Evolutionary conservation across 2,797 vertebrate species (phyloP), one percentile per base, ranked within the genome.

Genomic region (Falco peregrinus): DNA sequence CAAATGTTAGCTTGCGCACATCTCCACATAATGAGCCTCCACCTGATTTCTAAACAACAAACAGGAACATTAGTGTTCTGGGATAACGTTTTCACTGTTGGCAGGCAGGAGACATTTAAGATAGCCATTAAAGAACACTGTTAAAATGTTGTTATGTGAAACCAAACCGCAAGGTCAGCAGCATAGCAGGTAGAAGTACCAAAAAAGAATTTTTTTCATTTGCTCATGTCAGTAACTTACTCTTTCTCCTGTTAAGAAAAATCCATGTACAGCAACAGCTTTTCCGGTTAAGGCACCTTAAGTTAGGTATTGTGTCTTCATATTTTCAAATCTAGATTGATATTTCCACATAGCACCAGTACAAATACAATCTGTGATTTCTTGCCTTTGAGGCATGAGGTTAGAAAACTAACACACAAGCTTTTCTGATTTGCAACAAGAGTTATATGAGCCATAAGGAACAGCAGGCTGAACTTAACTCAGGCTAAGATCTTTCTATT

Each of bases 1-100:
- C 98, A 98, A 99, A 98, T 68, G 99, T 99, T 95, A 99, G 98
- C 97, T 98, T 99, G 98, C 98, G 98, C 98, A 98, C 98, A 96
- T 98, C 98, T 98, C 98, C 98, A 98, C 89, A 98, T 82, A 97
- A 85, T 94, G 94, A 95, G 78, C 90, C 96, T 98, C 97, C 98
- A 96, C 98, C 99, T 97, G 98, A 98, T 98, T 97, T 99, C 99
- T 99, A 98, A 95, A 98, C 94, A 96, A 97, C 96, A 98, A 98
- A 98, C 90, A 98, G 92, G 81, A 94, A 84, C 35, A 45, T 98
- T 97, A 98, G 97, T 94, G 74, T 43, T 93, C 95, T 89, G 80
- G 37, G 71, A 50, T 43, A 28, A 65, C 0, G 13, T 51, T 65
- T 61, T 24, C 63, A 29, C 65, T 19, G 26, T 19, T 39, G 57